These are phyloP conservation scores for Cyrtorhinus lividipennis DNA, from an alignment of 1,140 invertebrate species.

Conservation along the genomic window DNA sequence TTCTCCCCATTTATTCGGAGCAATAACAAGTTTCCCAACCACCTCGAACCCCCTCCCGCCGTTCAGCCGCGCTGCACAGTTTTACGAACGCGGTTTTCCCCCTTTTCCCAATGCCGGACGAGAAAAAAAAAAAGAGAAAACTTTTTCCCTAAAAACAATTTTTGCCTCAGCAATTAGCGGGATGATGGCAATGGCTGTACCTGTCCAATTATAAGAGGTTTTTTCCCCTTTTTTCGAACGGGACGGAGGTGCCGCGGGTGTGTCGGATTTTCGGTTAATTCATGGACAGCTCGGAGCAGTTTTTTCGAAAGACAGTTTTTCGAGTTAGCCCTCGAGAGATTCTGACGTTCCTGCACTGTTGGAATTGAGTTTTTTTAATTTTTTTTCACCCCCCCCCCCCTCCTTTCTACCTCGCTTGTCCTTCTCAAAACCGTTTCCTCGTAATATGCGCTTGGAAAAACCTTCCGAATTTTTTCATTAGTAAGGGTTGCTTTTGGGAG, in stretches of 20 bases:
- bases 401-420: background rate
- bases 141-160: slow-evolving; percentile 12
- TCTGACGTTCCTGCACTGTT: background rate
- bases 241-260: background rate
- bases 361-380: slow-evolving; percentile 1
- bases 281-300: slow-evolving; percentile 3
- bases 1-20: background rate
- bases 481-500: slow-evolving; percentile 1
- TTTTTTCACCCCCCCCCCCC: background rate
- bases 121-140: background rate
- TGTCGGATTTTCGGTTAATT: slow-evolving; percentile 15
- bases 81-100: background rate
- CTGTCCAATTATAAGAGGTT: slow-evolving; percentile 12
- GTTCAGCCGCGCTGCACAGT: background rate
- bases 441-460: background rate
- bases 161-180: slow-evolving; percentile 13
- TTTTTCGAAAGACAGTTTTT: slow-evolving; percentile 7
- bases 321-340: slow-evolving; percentile 3
- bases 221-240: background rate
- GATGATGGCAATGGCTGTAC: background rate
- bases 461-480: slow-evolving; percentile 4
- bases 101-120: background rate
- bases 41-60: background rate
- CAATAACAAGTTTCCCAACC: slow-evolving; percentile 13
- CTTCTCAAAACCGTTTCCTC: background rate